These are phyloP conservation scores for human DNA, from an alignment of 2,113 vertebrate species.

Conservation along the genomic window GRCh38 chr13:54711501-54712000, in stretches of 20 bases:
- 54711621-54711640: not conserved
- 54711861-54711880: conserved; percentile 8
- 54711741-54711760: not conserved
- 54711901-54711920: not conserved
- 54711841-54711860: conserved; percentile 9
- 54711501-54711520: not conserved
- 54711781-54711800: not conserved
- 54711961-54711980: not conserved
- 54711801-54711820: not conserved
- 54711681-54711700: not conserved
- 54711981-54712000: not conserved
- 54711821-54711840: not conserved
- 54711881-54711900: not conserved
- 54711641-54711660: conserved; percentile 39
- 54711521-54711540: not conserved
- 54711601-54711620: conserved; percentile 15
- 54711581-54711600: not conserved
- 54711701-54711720: not conserved
- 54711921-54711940: not conserved
- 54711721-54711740: not conserved
- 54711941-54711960: not conserved
- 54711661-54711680: not conserved
- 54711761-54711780: not conserved
- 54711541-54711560: not conserved
- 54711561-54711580: not conserved